Conservation (phyloP, 2,888 invertebrate genomes). For the Erynnis tages region DNA sequence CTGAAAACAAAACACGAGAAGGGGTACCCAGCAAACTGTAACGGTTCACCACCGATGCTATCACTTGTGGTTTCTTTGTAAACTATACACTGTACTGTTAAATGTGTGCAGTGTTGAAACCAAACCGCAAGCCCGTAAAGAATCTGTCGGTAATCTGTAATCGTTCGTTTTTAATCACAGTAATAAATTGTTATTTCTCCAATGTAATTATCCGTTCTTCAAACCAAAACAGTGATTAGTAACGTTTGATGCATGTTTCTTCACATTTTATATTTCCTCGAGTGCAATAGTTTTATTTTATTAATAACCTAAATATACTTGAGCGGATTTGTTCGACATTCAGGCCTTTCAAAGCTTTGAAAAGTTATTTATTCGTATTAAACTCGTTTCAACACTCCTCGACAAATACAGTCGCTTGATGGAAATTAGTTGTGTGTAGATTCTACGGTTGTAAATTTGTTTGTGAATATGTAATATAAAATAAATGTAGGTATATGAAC, state of each 20-base stretch:
- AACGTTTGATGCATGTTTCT: background rate
- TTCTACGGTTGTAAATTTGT: background rate
- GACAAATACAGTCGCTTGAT: background rate
- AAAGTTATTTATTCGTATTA: background rate
- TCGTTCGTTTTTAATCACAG: background rate
- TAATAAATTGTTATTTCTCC: background rate
- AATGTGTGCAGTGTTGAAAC: background rate
- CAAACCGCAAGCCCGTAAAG: background rate
- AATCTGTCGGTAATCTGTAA: background rate
- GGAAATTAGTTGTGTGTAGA: background rate
- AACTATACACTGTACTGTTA: background rate
- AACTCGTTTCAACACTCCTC: no score
- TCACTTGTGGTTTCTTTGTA: slow-evolving; percentile 7
- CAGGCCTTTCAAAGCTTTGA: background rate
- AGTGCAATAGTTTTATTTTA: background rate
- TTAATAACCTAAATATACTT: background rate
- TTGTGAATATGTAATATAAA: no score
- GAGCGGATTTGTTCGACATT: background rate
- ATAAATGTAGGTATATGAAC: no score
- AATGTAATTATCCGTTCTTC: background rate
- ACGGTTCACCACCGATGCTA: no score
- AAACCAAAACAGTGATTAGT: background rate
- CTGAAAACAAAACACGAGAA: no score
- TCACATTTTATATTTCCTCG: background rate
- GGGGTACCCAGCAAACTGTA: no score